Percentiles rank a stretch among this genome's conserved stretches.
These are phyloP conservation scores for Leptodactylus fallax DNA, from an alignment of 2,797 vertebrate genomes.

Conservation along the genomic window DNA sequence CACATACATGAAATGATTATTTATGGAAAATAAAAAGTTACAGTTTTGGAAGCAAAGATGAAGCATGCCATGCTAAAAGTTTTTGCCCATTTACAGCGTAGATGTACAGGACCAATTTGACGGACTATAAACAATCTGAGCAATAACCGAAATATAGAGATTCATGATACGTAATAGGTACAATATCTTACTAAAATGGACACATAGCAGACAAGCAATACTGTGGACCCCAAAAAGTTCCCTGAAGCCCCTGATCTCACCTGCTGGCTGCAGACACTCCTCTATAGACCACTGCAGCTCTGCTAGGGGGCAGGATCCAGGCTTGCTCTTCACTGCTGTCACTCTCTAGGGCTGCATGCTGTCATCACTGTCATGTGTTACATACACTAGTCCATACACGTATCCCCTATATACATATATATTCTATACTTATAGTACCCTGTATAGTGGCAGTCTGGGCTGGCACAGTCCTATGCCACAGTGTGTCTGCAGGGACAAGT, in stretches of 20 bases:
- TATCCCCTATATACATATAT: not conserved
- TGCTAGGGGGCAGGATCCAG: not conserved
- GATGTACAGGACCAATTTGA: too few species aligned
- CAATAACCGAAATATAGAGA: too few species aligned
- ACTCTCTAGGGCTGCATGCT: not conserved
- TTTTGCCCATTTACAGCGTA: too few species aligned
- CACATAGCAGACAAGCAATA: too few species aligned
- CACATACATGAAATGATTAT: too few species aligned
- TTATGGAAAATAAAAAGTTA: too few species aligned
- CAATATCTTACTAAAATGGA: not conserved
- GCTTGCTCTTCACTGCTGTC: not conserved
- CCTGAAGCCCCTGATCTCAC: not conserved
- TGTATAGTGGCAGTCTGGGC: not conserved
- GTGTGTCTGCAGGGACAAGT: not conserved
- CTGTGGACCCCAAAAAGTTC: not conserved
- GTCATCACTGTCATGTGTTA: not conserved
- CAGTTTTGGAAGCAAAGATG: not conserved
- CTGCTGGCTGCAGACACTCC: slow-evolving; percentile 17
- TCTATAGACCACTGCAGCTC: not conserved
- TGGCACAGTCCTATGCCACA: not conserved
- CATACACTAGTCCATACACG: not conserved
- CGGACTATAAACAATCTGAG: too few species aligned
- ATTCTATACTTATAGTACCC: not conserved
- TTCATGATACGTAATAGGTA: not conserved
- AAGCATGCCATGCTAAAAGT: not conserved